Evolutionary conservation across 2,113 vertebrate species (phyloP), one percentile per base, ranked within the genome.

Genomic region (Brienomyrus brachyistius): DNA sequence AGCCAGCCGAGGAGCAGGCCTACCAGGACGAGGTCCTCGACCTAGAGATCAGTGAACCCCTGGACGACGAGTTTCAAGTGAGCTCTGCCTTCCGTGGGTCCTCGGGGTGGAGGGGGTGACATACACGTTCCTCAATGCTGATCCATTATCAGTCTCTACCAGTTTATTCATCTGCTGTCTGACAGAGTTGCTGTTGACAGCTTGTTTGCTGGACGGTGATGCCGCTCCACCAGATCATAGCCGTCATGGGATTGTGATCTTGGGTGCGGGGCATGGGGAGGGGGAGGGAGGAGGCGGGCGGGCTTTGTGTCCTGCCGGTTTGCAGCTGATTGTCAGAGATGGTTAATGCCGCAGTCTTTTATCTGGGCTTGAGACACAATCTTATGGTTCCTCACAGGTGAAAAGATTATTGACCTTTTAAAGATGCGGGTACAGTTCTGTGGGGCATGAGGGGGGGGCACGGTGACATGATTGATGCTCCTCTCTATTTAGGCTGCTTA

Each of bases 391-490:
- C 95, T 94, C 95, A 93, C 96, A 97, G 97, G 97, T 98, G 97
- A 98, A 98, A 98, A 98, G 97, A 98, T 98, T 97, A 97, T 98
- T 98, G 98, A 98, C 98, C 98, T 97, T 97, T 94, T 91, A 96
- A 98, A 98, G 97, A 98, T 97, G 97, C 96, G 97, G 96, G 97
- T 97, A 97, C 96, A 96, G 96, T 96, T 96, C 96, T 23, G 51
- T 56, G 50, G 82, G 40, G 45, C 7, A 21, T 23, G 21, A n/a
- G n/a, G 80, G 74, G 15, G 84, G n/a, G 7, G 35, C 13, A 40
- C 8, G 10, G 52, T 31, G 92, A 92, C 95, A 97, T 98, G 98
- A 99, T 99, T 98, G 97, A 99, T 99, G 97, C 96, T 96, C 96
- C 95, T 96, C 93, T 95, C 92, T 90, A 89, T 96, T 97, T 97